Evolutionary conservation across 2,797 vertebrate genomes (phyloP), one percentile per base, ranked within the genome.

Genomic region (Spheniscus humboldti): DNA sequence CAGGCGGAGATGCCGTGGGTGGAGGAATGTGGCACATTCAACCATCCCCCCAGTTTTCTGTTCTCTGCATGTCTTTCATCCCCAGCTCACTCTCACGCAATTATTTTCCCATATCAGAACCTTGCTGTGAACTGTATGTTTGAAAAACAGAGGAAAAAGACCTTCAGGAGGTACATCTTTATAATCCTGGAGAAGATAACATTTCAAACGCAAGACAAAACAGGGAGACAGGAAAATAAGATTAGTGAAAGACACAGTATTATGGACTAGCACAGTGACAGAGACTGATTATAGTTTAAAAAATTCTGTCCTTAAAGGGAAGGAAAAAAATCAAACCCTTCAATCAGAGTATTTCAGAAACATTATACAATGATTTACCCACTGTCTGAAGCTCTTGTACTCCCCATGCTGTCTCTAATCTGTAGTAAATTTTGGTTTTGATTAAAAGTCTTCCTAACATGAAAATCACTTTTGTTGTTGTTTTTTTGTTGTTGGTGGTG

Each of bases 231-330:
- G 53, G 39, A 84, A 83, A 95, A 94, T 72, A 75, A 96, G 82
- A 94, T 95, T 94, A 94, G 56, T 64, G 82, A 75, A 94, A 88
- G 81, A 85, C 64, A 77, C 56, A 74, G 86, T 83, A 72, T 83
- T 90, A 69, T 62, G 53, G 81, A 74, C 41, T 48, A 77, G 64
- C 48, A 67, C 27, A 83, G 39, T 91, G 89, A 91, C 92, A 96
- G 79, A 92, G 89, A 94, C 75, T 77, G 85, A 88, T 91, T 77
- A 71, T 31, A 55, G 63, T 57, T 91, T 84, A 72, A 77, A 80
- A 64, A 57, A 68, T 87, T 67, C 50, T 78, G 64, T 41, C 74
- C 82, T 90, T 80, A 76, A 68, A 82, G 10, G 10, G 19, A 31
- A 28, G 2, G 14, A 76, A 86, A 56, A 74, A 67, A 7, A n/a